These are phyloP conservation scores for Caenorhabditis zanzibari DNA, from an alignment of 2,888 invertebrate genomes.

Conservation along the genomic window DNA sequence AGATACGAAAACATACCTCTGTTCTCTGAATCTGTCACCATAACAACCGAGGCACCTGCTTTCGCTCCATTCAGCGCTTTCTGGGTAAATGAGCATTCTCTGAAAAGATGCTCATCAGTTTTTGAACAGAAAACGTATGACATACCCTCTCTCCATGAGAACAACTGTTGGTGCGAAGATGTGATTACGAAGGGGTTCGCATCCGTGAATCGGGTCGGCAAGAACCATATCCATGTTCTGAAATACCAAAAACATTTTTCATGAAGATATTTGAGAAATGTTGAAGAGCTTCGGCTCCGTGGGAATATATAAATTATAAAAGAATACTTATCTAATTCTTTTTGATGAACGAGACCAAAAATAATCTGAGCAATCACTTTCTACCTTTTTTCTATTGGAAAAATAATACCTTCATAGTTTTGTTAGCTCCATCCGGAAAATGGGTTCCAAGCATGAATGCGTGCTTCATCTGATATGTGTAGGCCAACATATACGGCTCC, in stretches of 20 bases:
- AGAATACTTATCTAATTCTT: no score
- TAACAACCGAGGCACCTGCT: conserved; percentile 74
- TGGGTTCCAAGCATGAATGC: conserved; percentile 71
- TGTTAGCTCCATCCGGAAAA: conserved; percentile 53
- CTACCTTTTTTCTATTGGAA: no score
- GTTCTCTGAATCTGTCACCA: conserved; percentile 75
- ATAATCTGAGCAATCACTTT: no score
- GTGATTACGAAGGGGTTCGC: conserved; percentile 37
- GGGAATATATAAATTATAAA: no score
- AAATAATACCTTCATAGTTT: conserved; percentile 58
- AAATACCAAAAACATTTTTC: conserved; percentile 5
- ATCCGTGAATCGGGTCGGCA: conserved; percentile 48
- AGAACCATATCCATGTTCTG: conserved; percentile 52
- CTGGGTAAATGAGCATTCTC: conserved; percentile 76
- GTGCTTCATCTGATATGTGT: conserved; percentile 74
- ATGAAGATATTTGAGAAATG: no score
- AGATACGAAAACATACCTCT: neutral
- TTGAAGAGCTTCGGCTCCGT: no score
- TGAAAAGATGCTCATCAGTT: conserved; percentile 49
- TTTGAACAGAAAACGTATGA: neutral
- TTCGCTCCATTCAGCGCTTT: conserved; percentile 74
- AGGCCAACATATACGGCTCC: conserved; percentile 68
- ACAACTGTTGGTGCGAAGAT: conserved; percentile 47
- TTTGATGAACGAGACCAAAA: neutral
- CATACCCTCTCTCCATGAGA: conserved; percentile 60